Evolutionary conservation across 2,797 vertebrate species (phyloP), one percentile per base, ranked within the genome.

Genomic region (Vireo griseus): DNA sequence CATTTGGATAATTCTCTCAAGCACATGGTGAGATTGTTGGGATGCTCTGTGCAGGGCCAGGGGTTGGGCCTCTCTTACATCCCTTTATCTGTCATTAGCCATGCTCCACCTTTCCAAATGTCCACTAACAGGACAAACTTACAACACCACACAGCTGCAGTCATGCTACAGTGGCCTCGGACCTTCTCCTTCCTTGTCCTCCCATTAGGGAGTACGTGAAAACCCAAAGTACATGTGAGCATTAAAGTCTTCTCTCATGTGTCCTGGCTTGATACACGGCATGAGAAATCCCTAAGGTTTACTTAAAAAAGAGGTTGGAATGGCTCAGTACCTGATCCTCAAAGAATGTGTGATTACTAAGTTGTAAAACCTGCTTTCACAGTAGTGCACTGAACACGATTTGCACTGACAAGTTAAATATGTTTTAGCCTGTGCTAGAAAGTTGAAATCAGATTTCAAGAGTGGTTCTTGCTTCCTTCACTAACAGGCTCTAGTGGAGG

Each of bases 91-190:
- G 11, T 18, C 16, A 11, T 3, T 25, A 77, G 19, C n/a, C 18
- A 12, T 37, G 28, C 6, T 54, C 11, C 26, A 31, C 4, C 7
- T 50, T 69, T 65, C 42, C 81, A 47, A 54, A 54, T 22, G 8
- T 6, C 54, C 31, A n/a, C 12, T 19, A 4, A 73, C 4, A 45
- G 28, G 47, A 69, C 24, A 85, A 58, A 51, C n/a, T 21, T 28
- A 16, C 6, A 8, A 9, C 52, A 58, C 12, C 10, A 10, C 21
- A 39, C 6, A 0, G 0, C 11, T 14, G 10, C 1, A 55, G 12
- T 28, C 2, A 1, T 39, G 13, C 11, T 50, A 5, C 8, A 35
- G 24, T 4, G 28, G 8, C 10, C 17, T 28, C 5, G 35, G 37
- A 77, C 21, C 20, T 16, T 25, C 44, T 28, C 31, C 58, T 55